phyloP scores from a whole-genome alignment of 92 coral and sea anemone species.

The Phenganax stokvisi region DNA sequence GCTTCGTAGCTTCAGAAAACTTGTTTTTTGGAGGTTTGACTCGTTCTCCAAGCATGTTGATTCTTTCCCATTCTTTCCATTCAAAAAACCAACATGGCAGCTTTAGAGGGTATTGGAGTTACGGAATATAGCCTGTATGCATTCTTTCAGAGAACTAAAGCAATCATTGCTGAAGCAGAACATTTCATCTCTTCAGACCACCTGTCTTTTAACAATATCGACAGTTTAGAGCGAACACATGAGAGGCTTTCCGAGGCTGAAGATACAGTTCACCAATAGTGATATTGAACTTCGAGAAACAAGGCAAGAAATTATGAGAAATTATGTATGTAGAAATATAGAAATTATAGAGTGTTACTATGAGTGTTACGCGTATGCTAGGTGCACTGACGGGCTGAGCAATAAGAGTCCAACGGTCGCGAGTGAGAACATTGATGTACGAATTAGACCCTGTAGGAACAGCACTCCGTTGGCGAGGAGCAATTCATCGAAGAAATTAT shows the following conservation, averaged over 20 bases:
- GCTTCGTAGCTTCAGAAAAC: too few relatives aligned
- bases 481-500: slow-evolving; percentile 42
- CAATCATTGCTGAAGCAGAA: slow-evolving; percentile 53
- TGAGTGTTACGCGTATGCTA: slow-evolving; percentile 34
- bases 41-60: too few relatives aligned
- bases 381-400: slow-evolving; percentile 54
- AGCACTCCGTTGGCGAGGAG: slow-evolving; percentile 44
- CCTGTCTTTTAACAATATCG: slow-evolving; percentile 41
- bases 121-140: slow-evolving; percentile 47
- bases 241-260: slow-evolving; percentile 62
- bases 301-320: slow-evolving; percentile 39
- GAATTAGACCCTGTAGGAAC: slow-evolving; percentile 48
- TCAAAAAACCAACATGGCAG: slow-evolving; percentile 43
- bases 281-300: slow-evolving; percentile 35
- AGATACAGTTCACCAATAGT: slow-evolving; percentile 46
- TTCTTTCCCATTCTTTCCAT: too few relatives aligned
- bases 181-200: slow-evolving; percentile 47
- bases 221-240: slow-evolving; percentile 45
- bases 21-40: too few relatives aligned
- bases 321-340: too few relatives aligned
- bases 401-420: slow-evolving; percentile 44
- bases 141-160: slow-evolving; percentile 37
- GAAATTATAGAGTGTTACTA: slow-evolving; percentile 4
- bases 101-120: slow-evolving; percentile 47
- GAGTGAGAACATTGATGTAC: slow-evolving; percentile 34